Conservation (phyloP, 2,888 invertebrate species). For the Stegophylla sp. region DNA sequence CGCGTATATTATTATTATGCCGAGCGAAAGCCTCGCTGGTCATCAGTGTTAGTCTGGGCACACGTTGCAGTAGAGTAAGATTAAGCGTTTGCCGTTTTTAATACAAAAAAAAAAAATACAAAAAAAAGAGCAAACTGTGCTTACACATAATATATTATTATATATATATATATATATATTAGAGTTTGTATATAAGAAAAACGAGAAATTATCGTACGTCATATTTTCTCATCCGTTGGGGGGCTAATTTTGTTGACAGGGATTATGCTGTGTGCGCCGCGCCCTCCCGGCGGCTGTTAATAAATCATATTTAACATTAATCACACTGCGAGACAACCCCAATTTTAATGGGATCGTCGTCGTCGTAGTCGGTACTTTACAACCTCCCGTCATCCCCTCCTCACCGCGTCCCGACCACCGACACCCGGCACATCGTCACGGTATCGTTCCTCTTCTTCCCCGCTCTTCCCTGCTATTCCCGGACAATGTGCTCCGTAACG, state of each 20-base stretch:
- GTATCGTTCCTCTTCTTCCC: too few species aligned
- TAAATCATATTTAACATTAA: slow-evolving; percentile 59
- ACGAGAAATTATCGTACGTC: slow-evolving; percentile 43
- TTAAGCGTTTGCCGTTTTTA: slow-evolving; percentile 17
- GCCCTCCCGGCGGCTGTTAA: slow-evolving; percentile 32
- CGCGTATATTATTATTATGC: too few species aligned
- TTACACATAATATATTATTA: not conserved
- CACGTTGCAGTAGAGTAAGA: not conserved
- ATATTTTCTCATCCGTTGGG: slow-evolving; percentile 47
- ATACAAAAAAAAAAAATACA: slow-evolving; percentile 1
- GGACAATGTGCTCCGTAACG: slow-evolving; percentile 40
- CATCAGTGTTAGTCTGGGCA: not conserved
- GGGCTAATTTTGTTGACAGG: slow-evolving; percentile 57
- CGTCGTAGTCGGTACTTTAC: slow-evolving; percentile 52
- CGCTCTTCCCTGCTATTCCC: not conserved
- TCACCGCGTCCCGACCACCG: not conserved
- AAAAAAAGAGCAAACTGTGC: not conserved
- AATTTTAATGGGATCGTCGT: slow-evolving; percentile 58
- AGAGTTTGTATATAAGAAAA: not conserved
- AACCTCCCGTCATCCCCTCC: slow-evolving; percentile 14
- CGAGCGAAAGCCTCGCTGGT: not conserved
- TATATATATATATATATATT: not conserved
- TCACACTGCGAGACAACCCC: slow-evolving; percentile 56
- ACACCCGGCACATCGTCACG: not conserved
- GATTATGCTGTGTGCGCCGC: slow-evolving; percentile 30